Percentiles rank a stretch among this genome's conserved stretches.
phyloP scores from a whole-genome alignment of 1,140 invertebrate species.

The Eulimnadia texana region DNA sequence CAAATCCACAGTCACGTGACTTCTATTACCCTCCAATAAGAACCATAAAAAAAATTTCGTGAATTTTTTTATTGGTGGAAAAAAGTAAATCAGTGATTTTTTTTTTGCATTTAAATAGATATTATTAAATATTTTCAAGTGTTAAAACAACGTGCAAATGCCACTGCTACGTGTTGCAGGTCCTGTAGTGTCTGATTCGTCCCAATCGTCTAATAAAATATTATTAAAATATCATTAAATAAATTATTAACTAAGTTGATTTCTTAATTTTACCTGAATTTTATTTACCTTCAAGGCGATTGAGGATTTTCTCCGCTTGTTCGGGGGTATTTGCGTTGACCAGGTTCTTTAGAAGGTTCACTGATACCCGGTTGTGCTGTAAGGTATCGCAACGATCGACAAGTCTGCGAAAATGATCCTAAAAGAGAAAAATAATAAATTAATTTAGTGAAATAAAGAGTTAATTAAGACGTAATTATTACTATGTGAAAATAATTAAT shows the following conservation, averaged over 20 bases:
- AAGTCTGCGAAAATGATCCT: not conserved
- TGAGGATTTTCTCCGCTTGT: constrained; percentile 8
- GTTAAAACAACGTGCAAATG: constrained; percentile 5
- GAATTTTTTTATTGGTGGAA: no score
- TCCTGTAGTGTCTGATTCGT: constrained; percentile 6
- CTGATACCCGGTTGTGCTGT: constrained; percentile 2
- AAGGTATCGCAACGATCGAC: not conserved
- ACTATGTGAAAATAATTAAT: no score
- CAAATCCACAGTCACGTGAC: no score
- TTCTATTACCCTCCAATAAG: no score
- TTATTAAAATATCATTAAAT: not conserved
- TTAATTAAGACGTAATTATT: not conserved
- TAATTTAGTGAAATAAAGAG: not conserved
- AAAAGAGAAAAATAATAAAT: not conserved
- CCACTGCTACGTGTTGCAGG: not conserved
- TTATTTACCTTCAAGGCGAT: constrained; percentile 9
- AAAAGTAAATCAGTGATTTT: no score
- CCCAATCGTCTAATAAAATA: constrained; percentile 6
- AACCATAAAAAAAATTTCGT: no score
- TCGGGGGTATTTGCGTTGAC: constrained; percentile 2
- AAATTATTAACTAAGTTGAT: not conserved
- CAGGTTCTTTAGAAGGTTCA: not conserved
- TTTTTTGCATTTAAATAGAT: no score
- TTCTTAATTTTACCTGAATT: constrained; percentile 7
- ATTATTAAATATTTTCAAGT: no score